Percentiles rank a stretch among this genome's conserved stretches.
Conservation (phyloP, 2,113 vertebrate genomes). For the Amblyopsis rosae region DNA sequence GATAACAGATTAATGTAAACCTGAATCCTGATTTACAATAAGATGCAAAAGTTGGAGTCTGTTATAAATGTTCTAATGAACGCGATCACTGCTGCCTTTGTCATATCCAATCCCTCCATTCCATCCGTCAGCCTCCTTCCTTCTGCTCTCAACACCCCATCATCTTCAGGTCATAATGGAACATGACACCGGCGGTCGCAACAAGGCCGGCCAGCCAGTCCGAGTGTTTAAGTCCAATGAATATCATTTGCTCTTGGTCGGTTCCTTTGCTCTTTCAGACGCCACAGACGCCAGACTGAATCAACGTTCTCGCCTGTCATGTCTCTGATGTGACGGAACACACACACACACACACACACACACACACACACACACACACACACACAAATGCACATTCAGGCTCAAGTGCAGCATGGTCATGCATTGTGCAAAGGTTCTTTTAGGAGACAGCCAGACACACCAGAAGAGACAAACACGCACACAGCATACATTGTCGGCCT, state of each 20-base stretch:
- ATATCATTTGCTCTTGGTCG: constrained; percentile 77
- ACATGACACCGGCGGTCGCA: constrained; percentile 75
- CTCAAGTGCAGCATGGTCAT: constrained; percentile 5
- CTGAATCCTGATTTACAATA: too few relatives aligned
- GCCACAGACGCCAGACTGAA: constrained; percentile 68
- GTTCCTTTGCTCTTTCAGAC: constrained; percentile 65
- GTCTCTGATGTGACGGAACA: constrained; percentile 58
- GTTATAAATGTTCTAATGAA: constrained; percentile 29
- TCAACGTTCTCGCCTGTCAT: constrained; percentile 73
- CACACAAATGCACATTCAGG: constrained; percentile 32
- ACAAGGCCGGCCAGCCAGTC: constrained; percentile 67
- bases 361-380: constrained; percentile 25
- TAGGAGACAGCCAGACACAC: background rate
- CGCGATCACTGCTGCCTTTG: constrained; percentile 5
- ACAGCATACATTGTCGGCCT: constrained; percentile 54
- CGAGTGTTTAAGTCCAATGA: constrained; percentile 79
- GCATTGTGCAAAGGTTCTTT: background rate
- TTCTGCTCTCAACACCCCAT: constrained; percentile 32
- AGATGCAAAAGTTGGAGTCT: background rate
- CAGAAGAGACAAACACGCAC: background rate
- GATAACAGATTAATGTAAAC: too few relatives aligned
- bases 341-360: constrained; percentile 35
- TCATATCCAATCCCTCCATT: constrained; percentile 20
- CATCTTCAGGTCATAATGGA: constrained; percentile 76
- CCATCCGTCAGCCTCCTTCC: constrained; percentile 8